These are phyloP conservation scores for Forbesichthys papilliferus DNA, from an alignment of 2,113 vertebrate genomes.

Conservation along the genomic window DNA sequence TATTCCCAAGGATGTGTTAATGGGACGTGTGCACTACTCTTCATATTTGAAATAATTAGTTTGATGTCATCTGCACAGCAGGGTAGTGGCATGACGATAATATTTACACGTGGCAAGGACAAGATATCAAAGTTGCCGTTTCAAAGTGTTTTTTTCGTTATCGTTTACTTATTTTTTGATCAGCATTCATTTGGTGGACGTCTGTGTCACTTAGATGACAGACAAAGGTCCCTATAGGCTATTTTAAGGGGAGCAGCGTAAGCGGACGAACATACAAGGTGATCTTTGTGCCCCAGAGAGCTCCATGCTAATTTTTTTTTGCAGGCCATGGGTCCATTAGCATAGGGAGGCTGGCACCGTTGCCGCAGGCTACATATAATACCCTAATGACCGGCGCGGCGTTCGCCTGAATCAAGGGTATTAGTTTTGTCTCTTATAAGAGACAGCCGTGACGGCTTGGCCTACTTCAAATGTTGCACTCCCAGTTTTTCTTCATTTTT, in stretches of 20 bases:
- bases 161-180: not conserved
- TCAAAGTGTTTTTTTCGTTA: not conserved
- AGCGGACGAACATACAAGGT: slow-evolving; percentile 49
- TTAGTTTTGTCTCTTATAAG: slow-evolving; percentile 63
- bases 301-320: slow-evolving; percentile 89
- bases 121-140: not conserved
- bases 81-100: too few species aligned
- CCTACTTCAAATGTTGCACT: slow-evolving; percentile 79
- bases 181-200: not conserved
- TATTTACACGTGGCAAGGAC: too few species aligned
- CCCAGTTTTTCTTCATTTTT: not conserved
- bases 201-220: slow-evolving; percentile 23
- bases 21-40: too few species aligned
- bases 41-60: not conserved
- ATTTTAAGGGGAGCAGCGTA: slow-evolving; percentile 59
- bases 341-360: slow-evolving; percentile 89
- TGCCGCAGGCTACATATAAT: slow-evolving; percentile 85
- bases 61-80: not conserved
- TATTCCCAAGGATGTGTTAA: too few species aligned
- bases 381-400: slow-evolving; percentile 93
- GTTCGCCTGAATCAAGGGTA: slow-evolving; percentile 90
- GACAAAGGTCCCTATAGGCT: slow-evolving; percentile 31
- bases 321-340: slow-evolving; percentile 89
- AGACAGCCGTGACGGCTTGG: slow-evolving; percentile 83
- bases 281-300: slow-evolving; percentile 85